Percentiles rank a stretch among this genome's conserved stretches.
Conservation (phyloP, 2,797 vertebrate genomes). For the Pristis pectinata region DNA sequence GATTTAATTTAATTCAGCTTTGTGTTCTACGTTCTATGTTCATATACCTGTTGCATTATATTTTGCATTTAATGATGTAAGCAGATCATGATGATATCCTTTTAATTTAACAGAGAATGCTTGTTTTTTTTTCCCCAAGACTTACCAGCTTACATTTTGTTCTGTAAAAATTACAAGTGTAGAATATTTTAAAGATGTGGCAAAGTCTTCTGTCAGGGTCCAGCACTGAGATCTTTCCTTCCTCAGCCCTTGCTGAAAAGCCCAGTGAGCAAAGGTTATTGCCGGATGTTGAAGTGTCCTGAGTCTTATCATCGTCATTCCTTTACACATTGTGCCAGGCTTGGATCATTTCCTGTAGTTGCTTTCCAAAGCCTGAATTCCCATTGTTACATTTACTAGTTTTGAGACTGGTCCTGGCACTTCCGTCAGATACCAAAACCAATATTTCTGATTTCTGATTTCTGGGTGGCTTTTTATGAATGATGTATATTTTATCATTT, state of each 20-base stretch:
- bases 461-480: too few species aligned
- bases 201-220: not conserved
- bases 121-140: not conserved
- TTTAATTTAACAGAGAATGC: not conserved
- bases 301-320: not conserved
- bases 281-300: not conserved
- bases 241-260: not conserved
- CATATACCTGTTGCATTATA: too few species aligned
- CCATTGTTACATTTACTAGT: not conserved
- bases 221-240: not conserved
- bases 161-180: not conserved
- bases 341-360: slow-evolving; percentile 1
- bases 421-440: not conserved
- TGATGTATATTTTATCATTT: not conserved
- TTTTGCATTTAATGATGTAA: too few species aligned
- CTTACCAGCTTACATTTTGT: not conserved
- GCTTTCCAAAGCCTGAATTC: not conserved
- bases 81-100: too few species aligned
- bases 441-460: not conserved
- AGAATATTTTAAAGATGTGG: not conserved
- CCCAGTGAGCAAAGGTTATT: not conserved
- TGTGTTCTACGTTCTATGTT: too few species aligned
- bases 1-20: too few species aligned
- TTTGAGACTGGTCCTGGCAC: not conserved
- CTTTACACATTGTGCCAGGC: not conserved